phyloP scores from a whole-genome alignment of 35 echinoderm and acorn worm species.

The Anneissia japonica region DNA sequence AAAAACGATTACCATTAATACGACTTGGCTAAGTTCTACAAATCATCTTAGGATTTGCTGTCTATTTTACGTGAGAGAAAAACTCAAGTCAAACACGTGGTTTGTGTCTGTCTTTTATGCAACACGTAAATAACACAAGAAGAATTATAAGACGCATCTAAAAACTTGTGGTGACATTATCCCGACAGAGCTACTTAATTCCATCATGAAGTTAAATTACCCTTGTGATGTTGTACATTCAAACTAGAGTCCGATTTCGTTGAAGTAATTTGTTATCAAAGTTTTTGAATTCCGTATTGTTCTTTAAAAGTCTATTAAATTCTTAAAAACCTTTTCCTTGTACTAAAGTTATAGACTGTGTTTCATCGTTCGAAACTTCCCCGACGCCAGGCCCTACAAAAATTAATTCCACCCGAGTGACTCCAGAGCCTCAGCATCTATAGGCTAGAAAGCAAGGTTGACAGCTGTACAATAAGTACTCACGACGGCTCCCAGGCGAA shows the following conservation, averaged over 20 bases:
- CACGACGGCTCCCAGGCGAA: not conserved
- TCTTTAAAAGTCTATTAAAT: not conserved
- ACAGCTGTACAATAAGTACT: not conserved
- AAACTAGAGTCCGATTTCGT: too few species aligned
- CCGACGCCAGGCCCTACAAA: not conserved
- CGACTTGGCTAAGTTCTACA: not conserved
- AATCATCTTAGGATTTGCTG: not conserved
- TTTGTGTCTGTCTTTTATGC: too few species aligned
- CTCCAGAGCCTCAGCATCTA: not conserved
- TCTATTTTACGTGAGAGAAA: not conserved
- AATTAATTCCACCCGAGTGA: not conserved
- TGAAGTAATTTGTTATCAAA: too few species aligned
- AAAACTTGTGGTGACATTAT: too few species aligned
- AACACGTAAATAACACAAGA: not conserved
- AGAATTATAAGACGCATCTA: not conserved
- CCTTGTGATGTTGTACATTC: too few species aligned
- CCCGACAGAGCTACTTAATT: too few species aligned
- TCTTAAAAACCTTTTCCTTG: not conserved
- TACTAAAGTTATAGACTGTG: too few species aligned
- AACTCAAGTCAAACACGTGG: not conserved
- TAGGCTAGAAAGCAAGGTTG: not conserved
- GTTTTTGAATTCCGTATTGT: not conserved
- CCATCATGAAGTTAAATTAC: too few species aligned
- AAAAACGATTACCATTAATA: not conserved
- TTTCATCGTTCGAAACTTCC: too few species aligned